Conservation (phyloP, 2,797 vertebrate genomes). For the Cyprinodon diabolis region DNA sequence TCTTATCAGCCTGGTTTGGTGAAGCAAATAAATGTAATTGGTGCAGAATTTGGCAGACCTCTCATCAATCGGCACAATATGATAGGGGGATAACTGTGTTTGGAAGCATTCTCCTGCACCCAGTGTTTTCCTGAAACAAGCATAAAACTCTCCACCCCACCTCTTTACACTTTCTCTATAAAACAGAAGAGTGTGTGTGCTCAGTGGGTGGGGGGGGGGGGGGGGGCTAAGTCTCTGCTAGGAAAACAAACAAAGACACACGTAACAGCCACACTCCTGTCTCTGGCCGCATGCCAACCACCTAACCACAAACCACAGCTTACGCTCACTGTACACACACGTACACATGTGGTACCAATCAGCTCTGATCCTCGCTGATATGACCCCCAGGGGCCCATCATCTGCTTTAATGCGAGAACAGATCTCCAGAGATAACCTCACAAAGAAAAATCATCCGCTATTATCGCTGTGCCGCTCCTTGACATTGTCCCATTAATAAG, state of each 20-base stretch:
- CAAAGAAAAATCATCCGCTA: slow-evolving; percentile 84
- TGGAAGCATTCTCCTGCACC: slow-evolving; percentile 58
- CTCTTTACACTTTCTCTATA: slow-evolving; percentile 61
- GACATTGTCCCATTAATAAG: slow-evolving; percentile 87
- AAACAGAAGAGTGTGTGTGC: slow-evolving; percentile 39
- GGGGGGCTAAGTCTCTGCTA: slow-evolving; percentile 27
- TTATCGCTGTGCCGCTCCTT: slow-evolving; percentile 78
- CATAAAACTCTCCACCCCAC: slow-evolving; percentile 55
- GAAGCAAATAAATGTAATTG: slow-evolving; percentile 3
- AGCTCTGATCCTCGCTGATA: slow-evolving; percentile 67
- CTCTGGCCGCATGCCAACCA: slow-evolving; percentile 73
- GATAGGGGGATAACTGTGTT: slow-evolving; percentile 45
- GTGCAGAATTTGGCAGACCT: slow-evolving; percentile 24
- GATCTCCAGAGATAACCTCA: slow-evolving; percentile 79
- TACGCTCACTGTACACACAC: slow-evolving; percentile 33
- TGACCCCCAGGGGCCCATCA: slow-evolving; percentile 62
- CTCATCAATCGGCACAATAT: slow-evolving; percentile 22
- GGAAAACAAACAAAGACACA: slow-evolving; percentile 83
- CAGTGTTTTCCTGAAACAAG: slow-evolving; percentile 52
- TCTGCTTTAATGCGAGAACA: slow-evolving; percentile 57
- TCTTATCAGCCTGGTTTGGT: neutral
- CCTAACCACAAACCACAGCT: slow-evolving; percentile 73
- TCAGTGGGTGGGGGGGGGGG: neutral
- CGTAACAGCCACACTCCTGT: slow-evolving; percentile 71
- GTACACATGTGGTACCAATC: slow-evolving; percentile 45